phyloP scores from a whole-genome alignment of 2,113 vertebrate species.

The Hemicordylus capensis region DNA sequence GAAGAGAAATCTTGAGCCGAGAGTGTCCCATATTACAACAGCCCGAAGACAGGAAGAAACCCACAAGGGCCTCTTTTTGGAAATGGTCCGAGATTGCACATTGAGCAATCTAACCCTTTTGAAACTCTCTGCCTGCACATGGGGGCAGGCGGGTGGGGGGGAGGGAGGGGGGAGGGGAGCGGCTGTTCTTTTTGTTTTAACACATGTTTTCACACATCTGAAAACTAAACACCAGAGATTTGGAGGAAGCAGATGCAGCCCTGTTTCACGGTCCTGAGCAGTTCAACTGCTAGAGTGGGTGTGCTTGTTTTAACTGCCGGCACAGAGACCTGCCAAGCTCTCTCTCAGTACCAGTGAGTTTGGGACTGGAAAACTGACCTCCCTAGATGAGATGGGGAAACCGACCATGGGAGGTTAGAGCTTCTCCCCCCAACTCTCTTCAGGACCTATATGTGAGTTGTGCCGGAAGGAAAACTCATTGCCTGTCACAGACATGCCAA shows the following conservation, averaged over 20 bases:
- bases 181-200: slow-evolving; percentile 70
- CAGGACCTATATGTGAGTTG: neutral
- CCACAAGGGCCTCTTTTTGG: neutral
- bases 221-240: neutral
- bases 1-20: neutral
- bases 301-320: neutral
- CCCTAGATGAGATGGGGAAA: neutral
- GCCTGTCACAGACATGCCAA: neutral
- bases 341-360: neutral
- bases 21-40: neutral
- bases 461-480: neutral
- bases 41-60: neutral
- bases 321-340: neutral
- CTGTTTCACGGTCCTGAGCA: slow-evolving; percentile 34
- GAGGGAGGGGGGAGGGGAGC: slow-evolving; percentile 18
- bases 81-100: neutral
- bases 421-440: neutral
- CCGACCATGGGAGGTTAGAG: neutral
- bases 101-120: slow-evolving; percentile 68
- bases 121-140: slow-evolving; percentile 48
- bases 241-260: slow-evolving; percentile 74
- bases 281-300: slow-evolving; percentile 52
- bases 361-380: neutral
- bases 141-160: slow-evolving; percentile 1
- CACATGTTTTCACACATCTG: slow-evolving; percentile 36